Evolutionary conservation across 2,888 invertebrate genomes (phyloP), one percentile per base, ranked within the genome.

Genomic region (Brenthis hecate): DNA sequence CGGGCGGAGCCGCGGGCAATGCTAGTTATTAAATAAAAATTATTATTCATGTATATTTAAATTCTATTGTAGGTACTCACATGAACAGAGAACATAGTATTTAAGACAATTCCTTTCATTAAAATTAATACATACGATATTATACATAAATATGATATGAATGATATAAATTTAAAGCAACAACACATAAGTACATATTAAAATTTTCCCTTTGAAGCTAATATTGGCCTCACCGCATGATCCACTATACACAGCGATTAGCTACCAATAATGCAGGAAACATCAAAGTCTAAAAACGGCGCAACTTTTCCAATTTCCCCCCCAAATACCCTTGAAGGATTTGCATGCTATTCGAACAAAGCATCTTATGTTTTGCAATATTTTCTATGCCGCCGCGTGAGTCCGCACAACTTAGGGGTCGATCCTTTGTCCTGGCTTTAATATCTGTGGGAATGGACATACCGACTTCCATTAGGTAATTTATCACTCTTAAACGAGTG

Each of bases 391-490:
- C 92, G 75, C 92, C 87, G 91, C 92, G 85, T 91, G 92, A 86
- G 86, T 83, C 87, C 88, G 79, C 71, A 76, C 78, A 81, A 83
- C 81, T 81, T 81, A 81, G 86, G 91, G 89, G 85, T 84, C 84
- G 81, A 69, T 82, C 84, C 78, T 86, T 92, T 91, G 90, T 90
- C 83, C 87, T 77, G 78, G 82, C 79, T 83, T 91, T 92, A 92
- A 92, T 92, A 92, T 92, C 91, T 92, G 92, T 92, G 92, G 92
- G 92, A 92, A 92, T 91, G 87, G 89, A 91, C 92, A 90, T 89
- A 86, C 89, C 90, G 87, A 88, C 84, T 71, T 91, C 89, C 90
- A 90, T 90, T 91, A 80, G 87, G 88, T 88, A 89, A 92, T 92
- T 92, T 92, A 92, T 92, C 92, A 92, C 92, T 91, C 91, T 92